A percentile compares a stretch with the other conserved stretches of the same genome.
phyloP scores from a whole-genome alignment of 92 coral and sea anemone genomes.

The Bergia sp. region DNA sequence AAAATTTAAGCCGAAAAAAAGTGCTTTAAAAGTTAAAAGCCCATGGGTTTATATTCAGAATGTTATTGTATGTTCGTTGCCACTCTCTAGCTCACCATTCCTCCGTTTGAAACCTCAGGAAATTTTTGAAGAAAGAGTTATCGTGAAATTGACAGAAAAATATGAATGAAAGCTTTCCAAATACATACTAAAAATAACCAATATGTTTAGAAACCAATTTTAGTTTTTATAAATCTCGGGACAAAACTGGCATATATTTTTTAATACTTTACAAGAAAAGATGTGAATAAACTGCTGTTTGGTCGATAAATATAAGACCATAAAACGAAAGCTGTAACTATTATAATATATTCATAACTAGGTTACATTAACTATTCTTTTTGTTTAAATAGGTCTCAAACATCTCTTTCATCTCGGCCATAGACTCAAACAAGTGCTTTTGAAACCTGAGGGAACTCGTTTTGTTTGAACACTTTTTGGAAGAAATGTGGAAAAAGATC shows the following conservation, averaged over 20 bases:
- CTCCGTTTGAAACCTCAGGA: too few species aligned
- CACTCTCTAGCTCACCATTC: too few species aligned
- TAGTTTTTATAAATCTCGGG: too few species aligned
- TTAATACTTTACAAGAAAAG: background rate
- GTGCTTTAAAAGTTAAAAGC: too few species aligned
- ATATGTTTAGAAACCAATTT: background rate
- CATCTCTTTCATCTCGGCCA: conserved; percentile 83
- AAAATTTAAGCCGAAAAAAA: too few species aligned
- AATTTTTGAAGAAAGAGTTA: too few species aligned
- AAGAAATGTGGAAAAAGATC: conserved; percentile 92
- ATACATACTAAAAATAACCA: background rate
- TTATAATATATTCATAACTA: too few species aligned
- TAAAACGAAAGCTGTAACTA: background rate
- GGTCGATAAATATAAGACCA: too few species aligned
- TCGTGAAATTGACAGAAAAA: background rate
- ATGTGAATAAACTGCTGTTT: background rate
- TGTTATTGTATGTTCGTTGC: too few species aligned
- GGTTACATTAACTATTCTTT: background rate
- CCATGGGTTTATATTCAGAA: too few species aligned
- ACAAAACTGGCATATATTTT: too few species aligned
- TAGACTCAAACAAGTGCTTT: conserved; percentile 60
- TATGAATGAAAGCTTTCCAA: background rate
- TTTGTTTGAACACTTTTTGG: conserved; percentile 78
- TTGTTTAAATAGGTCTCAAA: conserved; percentile 34
- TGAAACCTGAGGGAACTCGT: conserved; percentile 78